Conservation (phyloP, 2,113 vertebrate species). For the Empidonax traillii region DNA sequence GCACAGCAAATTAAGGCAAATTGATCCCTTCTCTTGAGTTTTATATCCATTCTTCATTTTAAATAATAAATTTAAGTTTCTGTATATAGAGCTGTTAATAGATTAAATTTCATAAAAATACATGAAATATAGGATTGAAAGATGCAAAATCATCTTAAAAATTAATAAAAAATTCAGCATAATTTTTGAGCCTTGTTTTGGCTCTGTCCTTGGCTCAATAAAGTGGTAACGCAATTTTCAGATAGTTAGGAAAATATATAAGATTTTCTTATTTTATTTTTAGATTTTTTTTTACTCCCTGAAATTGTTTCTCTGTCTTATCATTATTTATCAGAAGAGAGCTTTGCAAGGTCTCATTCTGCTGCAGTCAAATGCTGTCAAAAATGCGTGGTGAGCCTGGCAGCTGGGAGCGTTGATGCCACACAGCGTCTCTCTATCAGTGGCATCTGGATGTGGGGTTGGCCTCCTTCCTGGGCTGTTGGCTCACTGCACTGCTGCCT, state of each 20-base stretch:
- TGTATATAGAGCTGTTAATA: not conserved
- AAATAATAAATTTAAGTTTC: not conserved
- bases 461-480: conserved; percentile 72
- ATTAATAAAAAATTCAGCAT: not conserved
- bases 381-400: conserved; percentile 54
- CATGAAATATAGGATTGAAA: not conserved
- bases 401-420: conserved; percentile 66
- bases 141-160: not conserved
- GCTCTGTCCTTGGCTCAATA: not conserved
- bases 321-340: conserved; percentile 1
- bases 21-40: not conserved
- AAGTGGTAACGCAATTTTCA: not conserved
- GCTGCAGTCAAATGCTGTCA: conserved; percentile 14
- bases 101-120: not conserved
- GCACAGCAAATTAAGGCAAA: not conserved
- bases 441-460: conserved; percentile 74
- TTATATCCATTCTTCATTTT: not conserved
- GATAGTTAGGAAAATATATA: not conserved
- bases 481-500: conserved; percentile 69
- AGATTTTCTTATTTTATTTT: not conserved
- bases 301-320: not conserved
- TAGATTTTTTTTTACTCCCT: not conserved
- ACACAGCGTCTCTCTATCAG: conserved; percentile 63
- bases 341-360: conserved; percentile 56
- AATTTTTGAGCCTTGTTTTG: not conserved